A percentile compares a stretch with the other conserved stretches of the same genome.
Conservation (phyloP, 2,113 vertebrate genomes). For the Bufo bufo region DNA sequence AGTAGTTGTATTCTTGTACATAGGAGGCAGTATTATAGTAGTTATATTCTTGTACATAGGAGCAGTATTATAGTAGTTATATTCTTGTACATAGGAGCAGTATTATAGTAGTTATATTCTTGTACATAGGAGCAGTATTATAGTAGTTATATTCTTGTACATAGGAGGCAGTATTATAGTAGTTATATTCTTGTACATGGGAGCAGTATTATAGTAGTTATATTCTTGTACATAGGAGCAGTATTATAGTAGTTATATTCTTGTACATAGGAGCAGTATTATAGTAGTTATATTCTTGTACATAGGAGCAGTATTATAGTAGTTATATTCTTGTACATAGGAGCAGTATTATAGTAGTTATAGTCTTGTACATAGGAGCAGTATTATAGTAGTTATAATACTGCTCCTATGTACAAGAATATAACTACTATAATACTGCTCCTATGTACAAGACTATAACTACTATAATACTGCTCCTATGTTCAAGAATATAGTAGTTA, state of each 20-base stretch:
- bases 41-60: neutral
- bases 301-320: no score
- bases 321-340: slow-evolving; percentile 1
- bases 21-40: neutral
- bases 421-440: no score
- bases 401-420: no score
- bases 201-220: neutral
- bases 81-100: neutral
- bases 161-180: neutral
- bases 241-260: no score
- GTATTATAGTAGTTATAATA: slow-evolving; percentile 2
- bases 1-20: neutral
- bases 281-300: no score
- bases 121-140: neutral
- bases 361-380: slow-evolving; percentile 4
- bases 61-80: neutral
- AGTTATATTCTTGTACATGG: neutral
- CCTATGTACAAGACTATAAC: no score
- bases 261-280: no score
- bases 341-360: slow-evolving; percentile 4
- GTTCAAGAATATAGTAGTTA: no score
- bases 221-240: neutral
- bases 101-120: neutral
- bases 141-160: neutral
- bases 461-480: no score